A percentile compares a stretch with the other conserved stretches of the same genome.
Conservation (phyloP, 1,140 invertebrate species). For the Rhopalosiphum padi region DNA sequence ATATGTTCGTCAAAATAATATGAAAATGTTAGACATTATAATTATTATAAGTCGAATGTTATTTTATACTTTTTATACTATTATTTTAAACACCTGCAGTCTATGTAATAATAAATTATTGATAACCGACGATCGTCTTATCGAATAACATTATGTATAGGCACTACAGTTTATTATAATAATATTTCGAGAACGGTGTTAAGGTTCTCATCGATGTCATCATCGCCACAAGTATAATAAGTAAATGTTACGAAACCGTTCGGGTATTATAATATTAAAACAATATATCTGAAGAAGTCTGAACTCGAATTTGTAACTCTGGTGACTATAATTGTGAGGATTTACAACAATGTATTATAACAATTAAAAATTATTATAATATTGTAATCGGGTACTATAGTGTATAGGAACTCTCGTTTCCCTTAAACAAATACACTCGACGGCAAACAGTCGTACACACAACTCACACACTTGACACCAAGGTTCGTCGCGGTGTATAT, state of each 20-base stretch:
- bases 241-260: background rate
- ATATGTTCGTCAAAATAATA: background rate
- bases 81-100: background rate
- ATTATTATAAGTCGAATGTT: background rate
- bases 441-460: background rate
- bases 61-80: background rate
- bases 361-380: conserved; percentile 4
- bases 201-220: background rate
- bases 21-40: background rate
- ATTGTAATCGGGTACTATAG: background rate
- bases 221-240: background rate
- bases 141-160: background rate
- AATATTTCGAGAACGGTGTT: background rate
- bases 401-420: conserved; percentile 2
- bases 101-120: background rate
- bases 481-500: background rate
- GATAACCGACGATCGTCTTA: too few relatives aligned
- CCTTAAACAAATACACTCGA: conserved; percentile 13
- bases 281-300: background rate
- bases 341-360: background rate
- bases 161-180: background rate
- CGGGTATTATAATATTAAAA: background rate
- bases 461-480: conserved; percentile 13
- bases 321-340: background rate
- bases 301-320: background rate